A percentile compares a stretch with the other conserved stretches of the same genome.
phyloP scores from a whole-genome alignment of 2,113 vertebrate genomes.

The Marmota flaviventris region DNA sequence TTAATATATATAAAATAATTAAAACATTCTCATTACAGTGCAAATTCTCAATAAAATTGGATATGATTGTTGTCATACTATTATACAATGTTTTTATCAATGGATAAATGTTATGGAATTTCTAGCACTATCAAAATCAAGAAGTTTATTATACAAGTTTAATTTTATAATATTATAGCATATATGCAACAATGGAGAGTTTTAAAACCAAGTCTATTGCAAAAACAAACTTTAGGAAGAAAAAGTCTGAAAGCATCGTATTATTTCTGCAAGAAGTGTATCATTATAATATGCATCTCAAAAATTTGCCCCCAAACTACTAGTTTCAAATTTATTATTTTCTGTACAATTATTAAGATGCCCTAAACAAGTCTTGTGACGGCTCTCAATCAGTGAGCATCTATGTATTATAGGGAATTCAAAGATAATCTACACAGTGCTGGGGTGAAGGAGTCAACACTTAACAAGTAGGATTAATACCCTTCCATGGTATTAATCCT shows the following conservation, averaged over 20 bases:
- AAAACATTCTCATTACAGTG: background rate
- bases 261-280: background rate
- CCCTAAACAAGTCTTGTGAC: background rate
- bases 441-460: background rate
- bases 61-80: background rate
- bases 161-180: background rate
- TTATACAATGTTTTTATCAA: background rate
- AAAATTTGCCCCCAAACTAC: background rate
- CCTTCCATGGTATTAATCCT: accelerated
- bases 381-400: background rate
- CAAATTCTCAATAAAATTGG: background rate
- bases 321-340: background rate
- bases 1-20: background rate
- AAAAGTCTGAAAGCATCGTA: background rate
- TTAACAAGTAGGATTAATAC: background rate
- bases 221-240: background rate
- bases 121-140: background rate
- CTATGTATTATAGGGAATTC: background rate
- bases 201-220: background rate
- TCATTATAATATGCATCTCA: background rate
- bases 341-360: background rate
- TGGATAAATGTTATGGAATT: background rate
- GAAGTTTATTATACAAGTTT: background rate
- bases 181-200: background rate
- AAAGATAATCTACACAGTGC: background rate